Evolutionary conservation across 2,888 invertebrate species (phyloP).

Genomic region (Timema podura): DNA sequence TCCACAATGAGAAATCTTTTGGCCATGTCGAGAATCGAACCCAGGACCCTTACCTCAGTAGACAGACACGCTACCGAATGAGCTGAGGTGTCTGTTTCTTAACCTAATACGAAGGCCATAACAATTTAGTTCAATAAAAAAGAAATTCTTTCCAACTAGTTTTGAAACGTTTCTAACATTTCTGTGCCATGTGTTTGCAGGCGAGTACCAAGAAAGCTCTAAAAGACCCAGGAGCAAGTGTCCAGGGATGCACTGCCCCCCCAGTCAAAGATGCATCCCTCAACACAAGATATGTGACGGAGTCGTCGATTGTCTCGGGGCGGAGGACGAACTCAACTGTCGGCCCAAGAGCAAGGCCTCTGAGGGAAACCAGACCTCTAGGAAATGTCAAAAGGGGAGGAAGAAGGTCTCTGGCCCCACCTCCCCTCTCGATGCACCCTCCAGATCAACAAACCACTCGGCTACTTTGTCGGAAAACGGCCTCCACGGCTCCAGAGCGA

Average conservation of each 20-base stretch:
- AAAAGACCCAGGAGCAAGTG: slow-evolving; percentile 56
- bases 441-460: no score
- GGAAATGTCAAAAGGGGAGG: slow-evolving; percentile 11
- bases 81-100: no score
- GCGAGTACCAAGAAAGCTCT: neutral
- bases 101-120: no score
- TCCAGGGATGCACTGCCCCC: slow-evolving; percentile 68
- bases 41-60: no score
- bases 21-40: no score
- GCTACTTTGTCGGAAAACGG: no score
- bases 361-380: slow-evolving; percentile 10
- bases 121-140: no score
- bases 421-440: neutral
- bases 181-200: slow-evolving; percentile 4
- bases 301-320: slow-evolving; percentile 69
- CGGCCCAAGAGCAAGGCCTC: slow-evolving; percentile 33
- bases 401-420: slow-evolving; percentile 2
- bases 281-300: slow-evolving; percentile 64
- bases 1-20: no score
- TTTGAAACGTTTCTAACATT: neutral
- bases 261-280: slow-evolving; percentile 64
- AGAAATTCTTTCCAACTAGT: no score
- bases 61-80: no score
- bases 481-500: no score
- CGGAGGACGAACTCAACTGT: slow-evolving; percentile 77